Conservation (phyloP, 2,888 invertebrate genomes). For the Mesochorus sp. region DNA sequence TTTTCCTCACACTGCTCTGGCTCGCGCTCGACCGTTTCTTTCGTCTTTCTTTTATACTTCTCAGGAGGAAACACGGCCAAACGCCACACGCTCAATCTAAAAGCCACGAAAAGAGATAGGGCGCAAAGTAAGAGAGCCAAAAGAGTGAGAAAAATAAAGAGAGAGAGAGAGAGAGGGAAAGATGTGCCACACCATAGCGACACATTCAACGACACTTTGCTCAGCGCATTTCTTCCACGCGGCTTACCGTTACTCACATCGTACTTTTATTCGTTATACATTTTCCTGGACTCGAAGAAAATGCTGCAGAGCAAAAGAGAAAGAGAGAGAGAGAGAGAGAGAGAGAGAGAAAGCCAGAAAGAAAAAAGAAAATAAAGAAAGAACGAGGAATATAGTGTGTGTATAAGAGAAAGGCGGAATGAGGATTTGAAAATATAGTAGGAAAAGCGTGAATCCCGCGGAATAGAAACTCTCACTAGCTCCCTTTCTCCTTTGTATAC, state of each 20-base stretch:
- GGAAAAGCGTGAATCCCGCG: conserved; percentile 50
- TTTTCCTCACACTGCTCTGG: conserved; percentile 39
- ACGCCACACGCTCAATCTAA: conserved; percentile 38
- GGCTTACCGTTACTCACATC: conserved; percentile 47
- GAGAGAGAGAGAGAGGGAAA: conserved; percentile 3
- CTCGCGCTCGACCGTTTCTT: conserved; percentile 33
- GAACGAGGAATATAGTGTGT: not conserved
- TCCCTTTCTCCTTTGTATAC: conserved; percentile 40
- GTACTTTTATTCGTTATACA: conserved; percentile 58
- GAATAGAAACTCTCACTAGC: conserved; percentile 52
- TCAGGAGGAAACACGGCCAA: conserved; percentile 16
- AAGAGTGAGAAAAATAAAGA: too few species aligned
- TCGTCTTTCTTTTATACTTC: conserved; percentile 12
- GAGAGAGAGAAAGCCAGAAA: too few species aligned
- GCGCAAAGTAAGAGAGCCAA: too few species aligned
- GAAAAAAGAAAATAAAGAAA: not conserved
- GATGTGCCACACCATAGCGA: conserved; percentile 20
- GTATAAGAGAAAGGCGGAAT: conserved; percentile 25
- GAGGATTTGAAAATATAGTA: conserved; percentile 44
- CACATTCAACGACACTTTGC: conserved; percentile 47
- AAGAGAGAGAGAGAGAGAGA: not conserved
- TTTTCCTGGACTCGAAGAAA: conserved; percentile 41
- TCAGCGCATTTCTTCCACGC: conserved; percentile 43
- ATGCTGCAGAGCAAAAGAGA: conserved; percentile 15
- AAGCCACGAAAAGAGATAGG: conserved; percentile 20